These are phyloP conservation scores for Tinea semifulvella DNA, from an alignment of 2,888 invertebrate genomes.

Conservation along the genomic window DNA sequence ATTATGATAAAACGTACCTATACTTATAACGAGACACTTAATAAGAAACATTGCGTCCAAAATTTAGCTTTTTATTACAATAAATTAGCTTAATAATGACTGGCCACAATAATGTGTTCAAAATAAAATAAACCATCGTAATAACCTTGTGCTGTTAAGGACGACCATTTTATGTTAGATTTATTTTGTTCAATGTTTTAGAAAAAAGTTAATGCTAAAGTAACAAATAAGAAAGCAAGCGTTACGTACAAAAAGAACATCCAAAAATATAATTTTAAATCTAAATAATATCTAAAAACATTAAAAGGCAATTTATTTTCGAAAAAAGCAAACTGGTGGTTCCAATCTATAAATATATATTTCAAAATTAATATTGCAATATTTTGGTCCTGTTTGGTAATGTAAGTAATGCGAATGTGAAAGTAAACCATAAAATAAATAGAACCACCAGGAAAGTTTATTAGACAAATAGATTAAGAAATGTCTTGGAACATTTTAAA, in stretches of 20 bases:
- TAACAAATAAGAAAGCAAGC: conserved; percentile 11
- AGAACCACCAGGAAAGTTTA: neutral
- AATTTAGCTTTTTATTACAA: conserved; percentile 44
- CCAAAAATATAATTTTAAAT: conserved; percentile 5
- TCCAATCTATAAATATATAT: neutral
- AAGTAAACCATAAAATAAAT: conserved; percentile 37
- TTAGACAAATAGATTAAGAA: neutral
- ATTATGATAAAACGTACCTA: neutral
- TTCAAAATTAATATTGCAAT: neutral
- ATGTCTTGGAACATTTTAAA: neutral
- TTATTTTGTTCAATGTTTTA: too few relatives aligned
- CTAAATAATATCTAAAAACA: neutral
- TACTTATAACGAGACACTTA: conserved; percentile 10
- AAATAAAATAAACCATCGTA: neutral
- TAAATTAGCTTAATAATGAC: conserved; percentile 54
- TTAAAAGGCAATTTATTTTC: neutral
- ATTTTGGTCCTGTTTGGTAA: conserved; percentile 1
- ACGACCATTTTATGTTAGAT: conserved; percentile 10
- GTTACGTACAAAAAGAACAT: conserved; percentile 2
- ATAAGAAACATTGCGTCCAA: conserved; percentile 21
- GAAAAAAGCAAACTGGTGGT: neutral
- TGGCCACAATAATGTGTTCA: conserved; percentile 57
- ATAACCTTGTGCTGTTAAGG: neutral
- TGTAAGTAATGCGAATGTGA: conserved; percentile 24
- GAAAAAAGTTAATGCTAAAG: conserved; percentile 4